Base-by-base conservation (phyloP, 2,888 invertebrate species). In the Lasiommata megera region DNA sequence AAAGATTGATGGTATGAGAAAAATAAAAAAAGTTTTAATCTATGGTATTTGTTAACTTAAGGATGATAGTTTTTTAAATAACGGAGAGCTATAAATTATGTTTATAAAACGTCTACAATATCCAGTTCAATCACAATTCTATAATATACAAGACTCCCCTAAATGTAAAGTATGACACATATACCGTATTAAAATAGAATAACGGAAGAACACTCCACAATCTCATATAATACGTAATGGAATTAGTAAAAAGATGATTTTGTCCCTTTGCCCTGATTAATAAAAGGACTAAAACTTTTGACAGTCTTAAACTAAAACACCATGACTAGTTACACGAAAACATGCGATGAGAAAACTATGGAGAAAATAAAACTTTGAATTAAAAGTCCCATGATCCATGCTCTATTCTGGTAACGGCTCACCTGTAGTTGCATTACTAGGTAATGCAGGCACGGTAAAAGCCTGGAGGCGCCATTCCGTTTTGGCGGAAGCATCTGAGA, bases 401-500 rank as follows among this genome's bases (percentile, higher is more conserved):
- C 77, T 74, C 86, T 76, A 77, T 82, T 83, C 68, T 77, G 78
- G 86, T 73, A 86, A 82, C 81, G 78, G 76, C 89, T 89, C 88
- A 90, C 89, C 89, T 90, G 89, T 63, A 90, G 71, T 76, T 88
- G 88, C 80, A 86, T 82, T 67, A 89, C 72, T 67, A 89, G 70
- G 77, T 84, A 89, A 82, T 90, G 88, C 54, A 90, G 81, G 66
- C 88, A 88, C 64, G 89, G 88, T 67, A 90, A 76, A 58, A 89
- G 72, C 63, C 88, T 73, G 61, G 82, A 74, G 50, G 83, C 88
- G 66, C 85, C 80, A 77, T 80, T 90, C 63, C 82, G 69, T 66
- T 88, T 88, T 65, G 89, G 89, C 17, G 89, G 89, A 59, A 89
- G 80, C 84, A 88, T 88, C 82, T 87, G 82, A 63, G 89, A 88